Evolutionary conservation across 2,113 vertebrate species (phyloP).

Genomic region (Microcebus jonahi): DNA sequence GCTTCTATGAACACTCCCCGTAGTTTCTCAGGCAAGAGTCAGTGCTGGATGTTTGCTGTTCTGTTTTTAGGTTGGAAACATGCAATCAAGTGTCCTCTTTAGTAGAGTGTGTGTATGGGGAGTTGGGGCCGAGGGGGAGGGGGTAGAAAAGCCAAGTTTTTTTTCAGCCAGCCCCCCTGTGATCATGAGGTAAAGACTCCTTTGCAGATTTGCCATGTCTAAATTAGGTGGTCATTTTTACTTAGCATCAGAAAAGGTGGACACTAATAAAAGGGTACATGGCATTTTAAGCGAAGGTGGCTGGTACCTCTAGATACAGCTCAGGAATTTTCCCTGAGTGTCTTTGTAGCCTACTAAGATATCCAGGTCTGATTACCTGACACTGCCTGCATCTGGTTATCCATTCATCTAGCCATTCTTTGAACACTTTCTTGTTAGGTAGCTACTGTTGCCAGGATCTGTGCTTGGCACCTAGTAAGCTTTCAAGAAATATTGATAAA

Average conservation of each 20-base stretch:
- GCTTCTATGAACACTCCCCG: fast-evolving
- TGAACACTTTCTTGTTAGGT: not conserved
- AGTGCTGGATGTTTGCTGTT: not conserved
- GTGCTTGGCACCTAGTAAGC: not conserved
- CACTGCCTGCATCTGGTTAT: not conserved
- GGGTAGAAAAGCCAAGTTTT: not conserved
- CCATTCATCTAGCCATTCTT: not conserved
- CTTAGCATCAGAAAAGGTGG: not conserved
- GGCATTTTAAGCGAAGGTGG: not conserved
- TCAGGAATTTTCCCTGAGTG: no score
- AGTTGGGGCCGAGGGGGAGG: no score
- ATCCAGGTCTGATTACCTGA: not conserved
- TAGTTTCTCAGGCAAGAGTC: not conserved
- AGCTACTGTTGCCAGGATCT: not conserved
- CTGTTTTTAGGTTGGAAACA: not conserved
- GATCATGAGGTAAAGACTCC: not conserved
- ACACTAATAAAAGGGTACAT: not conserved
- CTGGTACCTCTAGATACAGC: not conserved
- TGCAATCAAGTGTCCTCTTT: not conserved
- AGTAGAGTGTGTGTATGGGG: fast-evolving
- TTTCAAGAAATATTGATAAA: not conserved
- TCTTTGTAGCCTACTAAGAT: not conserved
- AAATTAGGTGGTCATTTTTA: not conserved
- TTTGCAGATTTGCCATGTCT: not conserved
- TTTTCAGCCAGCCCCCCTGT: no score